Base-by-base conservation (phyloP, 2,888 invertebrate species). In the Leucania comma region DNA sequence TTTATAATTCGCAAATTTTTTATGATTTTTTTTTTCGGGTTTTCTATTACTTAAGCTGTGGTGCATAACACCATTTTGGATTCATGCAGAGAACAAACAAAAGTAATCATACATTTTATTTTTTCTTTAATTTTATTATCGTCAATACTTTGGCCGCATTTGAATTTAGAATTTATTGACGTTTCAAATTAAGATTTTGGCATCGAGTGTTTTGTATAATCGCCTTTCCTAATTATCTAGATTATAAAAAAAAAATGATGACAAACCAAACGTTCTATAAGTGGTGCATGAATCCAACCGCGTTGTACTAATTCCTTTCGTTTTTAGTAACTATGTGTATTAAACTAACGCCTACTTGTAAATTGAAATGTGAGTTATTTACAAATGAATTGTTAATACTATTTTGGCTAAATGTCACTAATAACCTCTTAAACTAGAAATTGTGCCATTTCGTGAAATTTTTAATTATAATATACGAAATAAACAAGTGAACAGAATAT, bases 401-500 rank as follows among this genome's bases (percentile, higher is more conserved):
- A 95, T 94, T 96, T 96, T 96, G 95, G 95, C 95, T 96, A 96
- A 94, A 94, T 90, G 93, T 95, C 91, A 90, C 95, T 95, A 94
- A 89, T 94, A 94, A 94, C 89, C 89, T 87, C 93, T 94, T 95
- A 95, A 57, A 80, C 90, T 94, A 93, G 82, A 91, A 92, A 91
- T 95, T 95, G 95, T 96, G 95, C 95, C 94, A 88, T 95, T 89
- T 90, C 86, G 92, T 94, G 93, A 90, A 87, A 88, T 73, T 79
- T 82, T 80, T 87, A 80, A 83, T 82, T 78, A 83, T 82, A 87
- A 85, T 85, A 85, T 87, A 85, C 72, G 84, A 60, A 88, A 87
- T 73, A 75, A 84, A 88, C 82, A 71, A 80, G 81, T 42, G 78
- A 86, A 81, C 75, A 82, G 60, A 84, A 78, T 85, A 73, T 72